A percentile compares a stretch with the other conserved stretches of the same genome.
These are phyloP conservation scores for Cremastobaeus sp. DNA, from an alignment of 2,888 invertebrate species.

Conservation along the genomic window DNA sequence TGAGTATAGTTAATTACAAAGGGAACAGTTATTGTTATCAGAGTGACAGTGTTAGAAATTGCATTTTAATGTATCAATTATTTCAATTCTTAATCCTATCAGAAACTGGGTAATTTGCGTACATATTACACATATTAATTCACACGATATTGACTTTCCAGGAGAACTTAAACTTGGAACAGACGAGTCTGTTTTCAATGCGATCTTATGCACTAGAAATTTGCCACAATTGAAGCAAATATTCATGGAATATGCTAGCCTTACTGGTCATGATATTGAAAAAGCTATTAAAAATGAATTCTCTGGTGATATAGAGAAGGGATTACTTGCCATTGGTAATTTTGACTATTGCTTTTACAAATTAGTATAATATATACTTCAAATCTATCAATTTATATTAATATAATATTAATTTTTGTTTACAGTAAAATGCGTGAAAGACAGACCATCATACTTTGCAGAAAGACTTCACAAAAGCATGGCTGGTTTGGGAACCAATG, in stretches of 20 bases:
- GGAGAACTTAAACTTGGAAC: constrained; percentile 81
- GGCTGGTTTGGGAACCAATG: constrained; percentile 94
- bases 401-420: constrained; percentile 7
- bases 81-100: no score
- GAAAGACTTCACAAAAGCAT: constrained; percentile 91
- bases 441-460: constrained; percentile 91
- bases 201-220: constrained; percentile 91
- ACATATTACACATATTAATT: no score
- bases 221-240: constrained; percentile 92
- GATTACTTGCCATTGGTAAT: constrained; percentile 91
- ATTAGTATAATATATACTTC: neutral
- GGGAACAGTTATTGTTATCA: no score
- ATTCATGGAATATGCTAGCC: constrained; percentile 90
- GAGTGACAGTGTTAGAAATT: no score
- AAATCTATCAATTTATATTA: neutral
- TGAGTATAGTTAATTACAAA: no score
- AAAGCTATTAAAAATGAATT: constrained; percentile 92
- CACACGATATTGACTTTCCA: neutral
- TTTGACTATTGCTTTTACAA: neutral
- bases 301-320: constrained; percentile 91
- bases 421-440: constrained; percentile 86
- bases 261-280: constrained; percentile 90
- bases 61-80: no score
- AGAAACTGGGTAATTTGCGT: no score
- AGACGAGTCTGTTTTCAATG: constrained; percentile 92